Evolutionary conservation across 2,113 vertebrate species (phyloP), one percentile per base, ranked within the genome.

Genomic region (Lophotis ruficrista): DNA sequence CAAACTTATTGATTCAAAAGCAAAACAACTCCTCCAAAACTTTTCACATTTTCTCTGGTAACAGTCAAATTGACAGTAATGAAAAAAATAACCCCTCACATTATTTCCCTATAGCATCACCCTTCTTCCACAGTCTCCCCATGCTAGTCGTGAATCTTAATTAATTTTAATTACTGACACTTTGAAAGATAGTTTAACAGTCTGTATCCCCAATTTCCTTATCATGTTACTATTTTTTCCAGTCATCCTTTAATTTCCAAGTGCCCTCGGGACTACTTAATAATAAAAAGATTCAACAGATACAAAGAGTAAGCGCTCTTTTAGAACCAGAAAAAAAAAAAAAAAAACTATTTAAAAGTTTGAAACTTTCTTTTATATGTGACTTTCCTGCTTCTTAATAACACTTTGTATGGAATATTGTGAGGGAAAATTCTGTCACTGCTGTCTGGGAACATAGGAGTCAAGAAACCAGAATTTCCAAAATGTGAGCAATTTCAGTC

Each of bases 231-330:
- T 95, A 94, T 97, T 96, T 91, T 93, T 97, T 93, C 89, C 69
- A 91, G 83, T 91, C 70, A 90, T 62, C 53, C 95, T 95, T 90
- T 84, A 83, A 96, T 97, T 96, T 96, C 47, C 68, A 94, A 90
- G 50, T 83, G 57, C 81, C 81, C 76, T 81, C 73, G 57, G 58
- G 75, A 94, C 65, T 68, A 84, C 84, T 95, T 84, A 96, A 94
- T 83, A 94, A 93, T 93, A 87, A 94, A 94, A 83, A 51, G 24
- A 64, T 91, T 90, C 91, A 89, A 87, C 68, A 76, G 83, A 81
- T 71, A 66, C 47, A 91, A 94, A 79, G n/a, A 76, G 58, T 28
- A 93, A 51, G 33, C 50, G 22, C 24, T 77, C 56, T 75, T 94
- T 94, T 62, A 38, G 71, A 89, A 58, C 23, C 22, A 90, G 65